These are phyloP conservation scores for Hirtodrosophila confusa DNA, from an alignment of 2,888 invertebrate species.

Conservation along the genomic window DNA sequence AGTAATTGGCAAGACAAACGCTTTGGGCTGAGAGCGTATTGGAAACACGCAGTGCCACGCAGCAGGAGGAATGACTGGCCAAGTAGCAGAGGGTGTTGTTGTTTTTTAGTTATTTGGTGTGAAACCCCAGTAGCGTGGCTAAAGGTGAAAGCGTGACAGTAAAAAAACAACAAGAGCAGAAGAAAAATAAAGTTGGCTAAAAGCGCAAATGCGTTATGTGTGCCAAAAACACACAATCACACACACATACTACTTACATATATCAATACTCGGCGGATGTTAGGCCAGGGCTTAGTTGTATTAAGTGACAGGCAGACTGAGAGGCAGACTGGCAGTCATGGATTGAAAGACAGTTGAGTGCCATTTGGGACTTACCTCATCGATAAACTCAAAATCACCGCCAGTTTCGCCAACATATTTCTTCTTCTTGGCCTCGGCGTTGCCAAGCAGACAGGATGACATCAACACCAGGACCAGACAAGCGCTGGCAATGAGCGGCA, in stretches of 20 bases:
- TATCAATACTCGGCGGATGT: not conserved
- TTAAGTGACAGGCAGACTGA: conserved; percentile 42
- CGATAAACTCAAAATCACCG: conserved; percentile 90
- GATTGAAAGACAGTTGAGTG: conserved; percentile 25
- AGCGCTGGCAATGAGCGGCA: conserved; percentile 80
- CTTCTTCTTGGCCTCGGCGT: conserved; percentile 86
- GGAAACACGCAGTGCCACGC: conserved; percentile 31
- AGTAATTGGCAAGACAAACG: conserved; percentile 78
- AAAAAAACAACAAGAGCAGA: conserved; percentile 17
- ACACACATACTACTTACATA: not conserved
- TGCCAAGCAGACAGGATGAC: conserved; percentile 79
- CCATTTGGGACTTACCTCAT: conserved; percentile 87
- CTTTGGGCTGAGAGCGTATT: conserved; percentile 51
- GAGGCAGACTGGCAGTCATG: conserved; percentile 17
- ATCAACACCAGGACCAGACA: conserved; percentile 83
- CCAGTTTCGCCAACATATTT: conserved; percentile 90
- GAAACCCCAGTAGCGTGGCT: conserved; percentile 69
- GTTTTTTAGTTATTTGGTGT: conserved; percentile 28
- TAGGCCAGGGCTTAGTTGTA: conserved; percentile 54
- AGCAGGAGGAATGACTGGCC: conserved; percentile 36
- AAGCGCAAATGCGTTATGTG: conserved; percentile 61
- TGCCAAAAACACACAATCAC: conserved; percentile 31
- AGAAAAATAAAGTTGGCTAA: conserved; percentile 44
- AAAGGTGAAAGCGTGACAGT: conserved; percentile 46
- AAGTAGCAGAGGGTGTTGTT: conserved; percentile 4